Evolutionary conservation across 2,113 vertebrate species (phyloP).

Genomic region (Gambusia affinis): DNA sequence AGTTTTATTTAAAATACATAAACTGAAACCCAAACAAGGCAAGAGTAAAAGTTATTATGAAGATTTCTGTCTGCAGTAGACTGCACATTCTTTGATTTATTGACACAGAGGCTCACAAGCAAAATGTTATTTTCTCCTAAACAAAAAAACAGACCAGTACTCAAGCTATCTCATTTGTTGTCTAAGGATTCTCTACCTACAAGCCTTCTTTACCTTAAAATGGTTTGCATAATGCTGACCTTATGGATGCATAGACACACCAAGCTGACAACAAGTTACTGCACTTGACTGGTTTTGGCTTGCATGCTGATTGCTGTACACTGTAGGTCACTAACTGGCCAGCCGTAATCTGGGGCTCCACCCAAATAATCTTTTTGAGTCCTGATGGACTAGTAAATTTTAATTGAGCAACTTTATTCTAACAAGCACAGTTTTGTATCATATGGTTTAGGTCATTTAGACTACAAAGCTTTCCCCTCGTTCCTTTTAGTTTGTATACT

Average conservation of each 20-base stretch:
- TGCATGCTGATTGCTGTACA: background rate
- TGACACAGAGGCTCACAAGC: background rate
- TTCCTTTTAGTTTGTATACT: too few species aligned
- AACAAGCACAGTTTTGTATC: too few species aligned
- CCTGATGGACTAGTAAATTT: too few species aligned
- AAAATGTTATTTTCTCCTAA: background rate
- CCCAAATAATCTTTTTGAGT: background rate
- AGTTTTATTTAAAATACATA: slow-evolving; percentile 55
- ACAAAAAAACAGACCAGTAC: background rate
- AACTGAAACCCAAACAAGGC: slow-evolving; percentile 42
- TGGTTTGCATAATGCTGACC: background rate
- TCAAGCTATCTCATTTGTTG: background rate
- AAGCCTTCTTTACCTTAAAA: background rate
- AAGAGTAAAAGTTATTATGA: slow-evolving; percentile 36
- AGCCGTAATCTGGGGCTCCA: background rate
- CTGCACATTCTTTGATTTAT: slow-evolving; percentile 4
- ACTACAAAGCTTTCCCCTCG: too few species aligned
- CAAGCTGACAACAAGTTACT: background rate
- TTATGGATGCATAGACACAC: background rate
- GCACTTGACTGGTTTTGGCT: background rate
- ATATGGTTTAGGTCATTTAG: too few species aligned
- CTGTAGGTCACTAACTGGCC: background rate
- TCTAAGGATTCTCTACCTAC: background rate
- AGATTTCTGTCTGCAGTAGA: slow-evolving; percentile 6
- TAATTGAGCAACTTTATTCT: too few species aligned